phyloP scores from a whole-genome alignment of 2,113 vertebrate species.

The Aldabrachelys gigantea region DNA sequence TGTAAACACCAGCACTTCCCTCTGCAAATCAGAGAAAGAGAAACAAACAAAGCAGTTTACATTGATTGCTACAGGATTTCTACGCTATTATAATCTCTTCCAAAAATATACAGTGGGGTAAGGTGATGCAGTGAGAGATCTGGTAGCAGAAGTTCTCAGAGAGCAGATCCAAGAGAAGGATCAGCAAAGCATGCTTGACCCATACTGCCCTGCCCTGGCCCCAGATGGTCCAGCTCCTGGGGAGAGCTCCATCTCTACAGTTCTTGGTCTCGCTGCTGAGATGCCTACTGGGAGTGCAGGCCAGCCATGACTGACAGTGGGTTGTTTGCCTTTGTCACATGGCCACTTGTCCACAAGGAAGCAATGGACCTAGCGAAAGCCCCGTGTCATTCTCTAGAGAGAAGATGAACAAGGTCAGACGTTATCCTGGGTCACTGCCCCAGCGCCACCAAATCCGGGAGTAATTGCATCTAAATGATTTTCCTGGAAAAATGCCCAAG shows the following conservation, averaged over 20 bases:
- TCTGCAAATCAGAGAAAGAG: neutral
- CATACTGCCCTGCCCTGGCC: neutral
- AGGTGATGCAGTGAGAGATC: neutral
- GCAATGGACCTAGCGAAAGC: neutral
- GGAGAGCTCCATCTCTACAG: neutral
- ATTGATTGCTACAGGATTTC: neutral
- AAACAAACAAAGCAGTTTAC: neutral
- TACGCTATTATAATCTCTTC: neutral
- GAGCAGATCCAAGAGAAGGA: neutral
- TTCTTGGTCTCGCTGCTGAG: neutral
- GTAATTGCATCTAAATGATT: neutral
- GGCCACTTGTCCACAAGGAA: neutral
- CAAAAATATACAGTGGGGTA: neutral
- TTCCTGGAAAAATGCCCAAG: neutral
- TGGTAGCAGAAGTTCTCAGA: neutral
- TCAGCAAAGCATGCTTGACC: neutral
- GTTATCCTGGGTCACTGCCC: neutral
- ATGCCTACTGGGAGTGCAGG: neutral
- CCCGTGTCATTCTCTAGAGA: neutral
- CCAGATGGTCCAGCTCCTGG: neutral
- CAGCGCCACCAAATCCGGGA: neutral
- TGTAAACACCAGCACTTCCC: fast-evolving
- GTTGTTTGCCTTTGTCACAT: neutral
- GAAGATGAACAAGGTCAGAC: neutral
- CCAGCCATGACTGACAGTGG: neutral